Base-by-base conservation (phyloP, 1,140 invertebrate genomes). In the Eciton burchellii region DNA sequence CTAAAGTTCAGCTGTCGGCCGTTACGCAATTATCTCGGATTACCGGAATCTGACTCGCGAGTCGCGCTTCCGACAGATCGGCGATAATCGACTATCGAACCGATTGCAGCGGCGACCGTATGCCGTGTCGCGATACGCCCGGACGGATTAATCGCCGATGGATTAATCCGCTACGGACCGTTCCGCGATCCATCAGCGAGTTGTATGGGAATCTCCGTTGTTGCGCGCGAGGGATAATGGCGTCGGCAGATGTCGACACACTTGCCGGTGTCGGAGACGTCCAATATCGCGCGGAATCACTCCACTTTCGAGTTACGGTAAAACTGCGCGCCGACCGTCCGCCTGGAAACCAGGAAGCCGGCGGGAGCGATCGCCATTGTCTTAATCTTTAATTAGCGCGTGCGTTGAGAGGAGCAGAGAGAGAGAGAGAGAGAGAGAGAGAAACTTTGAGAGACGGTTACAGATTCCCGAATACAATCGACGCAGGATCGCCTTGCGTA, bases 221-320 rank as follows among this genome's bases (percentile, higher is more conserved):
- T 56, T 35, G 19, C 43, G n/a, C 41, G 12, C 14, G 14, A 16
- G 49, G 5, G 19, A 81, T 60, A 49, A 35, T 12, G 66, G 24
- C 47, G 65, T 72, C 66, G 77, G 73, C 65, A 72, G 77, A 81
- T 71, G 68, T 81, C 77, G 77, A 57, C 65, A 81, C 43, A 72
- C 65, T 70, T 81, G 41, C 41, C 68, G 49, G 47, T n/a, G 49
- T 68, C 60, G 60, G 14, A 54, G 29, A 66, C 41, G 35, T 81
- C 77, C 24, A 59, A 81, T 81, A 59, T 66, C 74, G 63, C 49
- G 26, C 19, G 47, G 62, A 77, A 56, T 81, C 47, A 81, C 59
- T 70, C 77, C 56, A 57, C 77, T 81, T 60, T 60, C 68, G 52
- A 72, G 54, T 72, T 41, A 57, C 68, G 66, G 54, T 81, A 71